Evolutionary conservation across 2,888 invertebrate species (phyloP), one percentile per base, ranked within the genome.

Genomic region (Melanostoma mellinum): DNA sequence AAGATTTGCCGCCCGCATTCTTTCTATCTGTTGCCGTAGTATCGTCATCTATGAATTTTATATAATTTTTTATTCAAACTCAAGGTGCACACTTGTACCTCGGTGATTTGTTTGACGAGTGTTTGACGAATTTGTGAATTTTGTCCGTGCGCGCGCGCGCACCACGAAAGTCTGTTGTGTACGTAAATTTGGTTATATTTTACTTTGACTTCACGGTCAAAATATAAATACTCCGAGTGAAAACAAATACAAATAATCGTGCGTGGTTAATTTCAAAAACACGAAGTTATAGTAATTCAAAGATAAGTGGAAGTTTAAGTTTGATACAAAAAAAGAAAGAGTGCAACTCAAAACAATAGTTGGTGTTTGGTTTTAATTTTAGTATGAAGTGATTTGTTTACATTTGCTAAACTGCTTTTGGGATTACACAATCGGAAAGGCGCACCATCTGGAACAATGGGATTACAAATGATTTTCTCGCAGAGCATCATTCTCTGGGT

Each of bases 401-500:
- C 5, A 35, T 36, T n/a, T 32, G 6, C 3, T 42, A 6, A 33
- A 76, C 60, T 67, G 2, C 6, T 35, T 58, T 65, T 68, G 50
- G 81, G 81, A 82, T 82, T 77, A 82, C 48, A 58, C 40, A 61
- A 68, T 36, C 61, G 44, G 50, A 76, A 46, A 68, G 56, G 68
- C 68, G 50, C 56, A 44, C 48, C 53, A 42, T 53, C 9, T 53
- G 20, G 60, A 55, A 48, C 38, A 78, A 82, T 82, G 81, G 81
- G 72, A 77, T 63, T 68, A 50, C 48, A 72, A 56, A 56, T 68
- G 56, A 53, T 55, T 38, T 6, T 61, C 20, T 55, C 50, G 44
- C 68, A 33, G 77, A 77, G 68, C 56, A 20, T 82, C 42, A 58
- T 65, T 68, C 77, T 82, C 67, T 82, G 77, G 78, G 74, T 74